Conservation (phyloP, 1,140 invertebrate genomes). For the Microplitis mediator region DNA sequence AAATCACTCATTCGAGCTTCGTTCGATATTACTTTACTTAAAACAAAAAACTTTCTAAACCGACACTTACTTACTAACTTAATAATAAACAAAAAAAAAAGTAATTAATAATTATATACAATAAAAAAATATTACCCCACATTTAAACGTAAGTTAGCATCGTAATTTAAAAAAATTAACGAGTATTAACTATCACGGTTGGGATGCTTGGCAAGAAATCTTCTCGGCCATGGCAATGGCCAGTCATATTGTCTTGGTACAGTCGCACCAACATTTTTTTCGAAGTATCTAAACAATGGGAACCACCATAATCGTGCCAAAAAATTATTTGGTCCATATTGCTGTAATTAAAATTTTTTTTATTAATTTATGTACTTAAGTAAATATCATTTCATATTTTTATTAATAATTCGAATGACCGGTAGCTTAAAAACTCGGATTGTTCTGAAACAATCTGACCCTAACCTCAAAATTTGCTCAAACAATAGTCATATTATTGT, state of each 20-base stretch:
- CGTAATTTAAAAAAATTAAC: conserved; percentile 32
- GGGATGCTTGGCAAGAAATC: conserved; percentile 68
- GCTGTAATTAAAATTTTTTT: conserved; percentile 57
- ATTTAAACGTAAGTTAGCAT: conserved; percentile 43
- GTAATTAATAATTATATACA: conserved; percentile 42
- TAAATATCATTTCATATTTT: not conserved
- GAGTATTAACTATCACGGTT: conserved; percentile 68
- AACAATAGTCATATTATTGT: too few species aligned
- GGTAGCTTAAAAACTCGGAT: too few species aligned
- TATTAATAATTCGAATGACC: too few species aligned
- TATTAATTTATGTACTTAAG: not conserved
- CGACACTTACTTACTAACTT: not conserved
- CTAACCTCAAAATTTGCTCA: too few species aligned
- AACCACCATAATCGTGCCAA: conserved; percentile 85
- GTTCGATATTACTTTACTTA: too few species aligned
- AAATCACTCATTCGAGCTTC: too few species aligned
- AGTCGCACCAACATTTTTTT: conserved; percentile 79
- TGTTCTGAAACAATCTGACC: too few species aligned
- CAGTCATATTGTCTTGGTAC: conserved; percentile 84
- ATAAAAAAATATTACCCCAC: conserved; percentile 42
- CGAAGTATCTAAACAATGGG: conserved; percentile 81
- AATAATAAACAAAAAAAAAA: not conserved
- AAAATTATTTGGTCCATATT: conserved; percentile 71
- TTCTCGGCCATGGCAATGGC: conserved; percentile 81
- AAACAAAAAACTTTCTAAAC: too few species aligned